Evolutionary conservation across 2,888 invertebrate genomes (phyloP), one percentile per base, ranked within the genome.

Genomic region (Lobophora halterata): DNA sequence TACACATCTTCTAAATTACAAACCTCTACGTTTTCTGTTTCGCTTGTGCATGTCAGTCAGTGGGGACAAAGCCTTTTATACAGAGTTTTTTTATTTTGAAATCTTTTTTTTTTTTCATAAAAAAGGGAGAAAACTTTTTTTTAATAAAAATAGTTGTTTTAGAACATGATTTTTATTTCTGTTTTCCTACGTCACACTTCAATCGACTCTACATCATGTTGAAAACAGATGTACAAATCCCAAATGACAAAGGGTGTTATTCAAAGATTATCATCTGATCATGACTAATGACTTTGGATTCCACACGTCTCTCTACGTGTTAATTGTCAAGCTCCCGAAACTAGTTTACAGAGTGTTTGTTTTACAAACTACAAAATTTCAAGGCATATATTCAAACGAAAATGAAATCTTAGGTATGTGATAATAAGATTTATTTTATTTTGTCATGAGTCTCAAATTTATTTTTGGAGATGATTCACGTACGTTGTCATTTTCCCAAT

Each of bases 341-440:
- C 79, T 79, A 82, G 78, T 82, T 82, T 75, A 81, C 82, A 71
- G 70, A 66, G 59, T 80, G 78, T 83, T 81, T 79, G 76, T 80
- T 82, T 76, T 75, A 74, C 66, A 58, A 61, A 49, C 47, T 19
- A 65, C 71, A 61, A 68, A 31, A 25, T 52, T 58, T 51, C 24
- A 9, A 17, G n/a, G 5, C 6, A 17, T 21, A 2, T 6, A 19
- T 26, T 9, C 20, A 10, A 25, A 16, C 6, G 6, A 9, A 19
- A 28, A 21, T 12, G 4, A 2, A 29, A 5, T 17, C 27, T 31
- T 46, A 44, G 19, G 3, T 2, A 4, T 1, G 3, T 11, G 0
- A 2, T 7, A 3, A 34, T 35, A 45, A 16, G 21, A 41, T 41
- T 20, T 23, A 31, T 50, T 37, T 27, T 30, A 3, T 6, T 19